Evolutionary conservation across 2,888 invertebrate species (phyloP).

Genomic region (Drosophila nr. perissopoda): DNA sequence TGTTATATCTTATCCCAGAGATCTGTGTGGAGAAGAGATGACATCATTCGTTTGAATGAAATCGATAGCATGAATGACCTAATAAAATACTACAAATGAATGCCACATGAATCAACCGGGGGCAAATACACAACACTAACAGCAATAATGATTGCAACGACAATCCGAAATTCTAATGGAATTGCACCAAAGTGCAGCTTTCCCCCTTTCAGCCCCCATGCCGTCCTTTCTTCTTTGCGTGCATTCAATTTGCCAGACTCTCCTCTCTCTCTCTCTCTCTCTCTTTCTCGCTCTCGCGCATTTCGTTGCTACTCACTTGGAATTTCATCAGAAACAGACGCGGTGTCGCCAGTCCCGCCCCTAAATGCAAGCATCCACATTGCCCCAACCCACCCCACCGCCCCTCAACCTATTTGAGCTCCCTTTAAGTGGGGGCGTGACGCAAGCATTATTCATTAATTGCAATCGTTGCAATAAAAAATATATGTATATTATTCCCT

Average conservation of each 20-base stretch:
- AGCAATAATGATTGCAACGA: slow-evolving; percentile 3
- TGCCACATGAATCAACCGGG: slow-evolving; percentile 60
- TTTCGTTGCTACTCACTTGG: background rate
- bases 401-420: background rate
- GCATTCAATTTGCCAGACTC: background rate
- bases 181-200: slow-evolving; percentile 19
- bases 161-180: slow-evolving; percentile 14
- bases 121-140: slow-evolving; percentile 14
- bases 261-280: background rate
- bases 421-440: slow-evolving; percentile 29
- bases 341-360: slow-evolving; percentile 68
- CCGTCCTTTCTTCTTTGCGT: background rate
- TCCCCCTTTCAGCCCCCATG: background rate
- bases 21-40: slow-evolving; percentile 42
- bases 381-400: background rate
- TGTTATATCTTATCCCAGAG: slow-evolving; percentile 44
- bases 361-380: slow-evolving; percentile 1
- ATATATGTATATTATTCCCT: slow-evolving; percentile 22
- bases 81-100: slow-evolving; percentile 68
- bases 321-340: slow-evolving; percentile 76
- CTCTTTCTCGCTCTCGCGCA: no score
- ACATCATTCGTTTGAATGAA: slow-evolving; percentile 67
- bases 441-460: slow-evolving; percentile 63
- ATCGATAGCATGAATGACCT: slow-evolving; percentile 78
- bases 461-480: slow-evolving; percentile 58